Percentiles rank a stretch among this genome's conserved stretches.
Conservation (phyloP, 2,888 invertebrate genomes). For the Xestoiulus laeticollis region DNA sequence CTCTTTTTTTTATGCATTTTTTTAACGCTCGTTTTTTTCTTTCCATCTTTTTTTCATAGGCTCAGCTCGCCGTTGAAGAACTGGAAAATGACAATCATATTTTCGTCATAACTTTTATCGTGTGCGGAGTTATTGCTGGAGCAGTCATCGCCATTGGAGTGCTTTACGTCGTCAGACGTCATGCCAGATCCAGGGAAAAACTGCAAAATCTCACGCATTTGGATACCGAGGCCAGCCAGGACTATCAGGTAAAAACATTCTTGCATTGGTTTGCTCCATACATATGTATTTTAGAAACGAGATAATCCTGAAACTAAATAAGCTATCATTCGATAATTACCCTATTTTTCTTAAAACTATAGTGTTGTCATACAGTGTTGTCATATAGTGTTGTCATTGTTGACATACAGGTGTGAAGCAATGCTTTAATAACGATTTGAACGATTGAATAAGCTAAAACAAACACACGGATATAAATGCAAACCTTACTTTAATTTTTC, state of each 20-base stretch:
- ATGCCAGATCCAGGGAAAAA: constrained; percentile 81
- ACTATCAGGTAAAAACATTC: constrained; percentile 79
- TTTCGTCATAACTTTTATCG: constrained; percentile 69
- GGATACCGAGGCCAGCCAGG: constrained; percentile 88
- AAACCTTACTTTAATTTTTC: too few relatives aligned
- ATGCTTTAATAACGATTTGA: too few relatives aligned
- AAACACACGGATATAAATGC: too few relatives aligned
- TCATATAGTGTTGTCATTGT: too few relatives aligned
- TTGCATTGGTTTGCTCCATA: too few relatives aligned
- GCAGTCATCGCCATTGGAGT: constrained; percentile 72
- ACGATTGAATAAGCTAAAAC: too few relatives aligned
- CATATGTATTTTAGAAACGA: too few relatives aligned
- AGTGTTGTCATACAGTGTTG: too few relatives aligned
- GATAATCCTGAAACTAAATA: too few relatives aligned
- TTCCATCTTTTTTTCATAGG: constrained; percentile 56
- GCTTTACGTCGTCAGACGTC: constrained; percentile 76
- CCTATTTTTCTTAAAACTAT: too few relatives aligned
- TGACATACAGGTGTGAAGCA: too few relatives aligned
- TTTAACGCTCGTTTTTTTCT: not conserved
- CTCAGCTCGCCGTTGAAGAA: constrained; percentile 57
- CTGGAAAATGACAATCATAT: constrained; percentile 64
- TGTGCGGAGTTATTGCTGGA: constrained; percentile 74
- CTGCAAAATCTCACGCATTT: constrained; percentile 75
- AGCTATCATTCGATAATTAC: too few relatives aligned
- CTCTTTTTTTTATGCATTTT: not conserved